Percentiles rank a stretch among this genome's conserved stretches.
These are phyloP conservation scores for Myotis daubentonii DNA, from an alignment of 2,797 vertebrate species.

Conservation along the genomic window DNA sequence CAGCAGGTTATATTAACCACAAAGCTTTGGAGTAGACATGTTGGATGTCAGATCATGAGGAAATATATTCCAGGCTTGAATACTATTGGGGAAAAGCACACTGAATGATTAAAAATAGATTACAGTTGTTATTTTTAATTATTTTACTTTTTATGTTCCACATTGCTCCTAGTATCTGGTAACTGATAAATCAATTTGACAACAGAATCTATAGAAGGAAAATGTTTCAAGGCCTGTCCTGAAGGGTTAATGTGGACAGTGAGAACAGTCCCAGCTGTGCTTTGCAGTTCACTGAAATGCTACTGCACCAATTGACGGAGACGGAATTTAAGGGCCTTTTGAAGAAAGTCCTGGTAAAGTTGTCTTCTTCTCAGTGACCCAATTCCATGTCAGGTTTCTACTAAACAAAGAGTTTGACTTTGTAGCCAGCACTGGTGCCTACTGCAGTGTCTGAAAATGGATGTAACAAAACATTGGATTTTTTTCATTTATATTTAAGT, in stretches of 20 bases:
- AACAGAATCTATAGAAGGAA: neutral
- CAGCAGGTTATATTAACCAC: neutral
- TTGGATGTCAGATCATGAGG: neutral
- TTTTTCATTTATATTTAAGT: neutral
- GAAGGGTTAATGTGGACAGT: neutral
- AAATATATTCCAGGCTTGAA: neutral
- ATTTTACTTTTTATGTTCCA: constrained; percentile 33
- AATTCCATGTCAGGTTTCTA: neutral
- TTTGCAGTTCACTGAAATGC: neutral
- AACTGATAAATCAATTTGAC: constrained; percentile 31
- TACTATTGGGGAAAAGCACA: neutral
- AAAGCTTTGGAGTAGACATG: neutral
- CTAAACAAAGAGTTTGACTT: neutral
- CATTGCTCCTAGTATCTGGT: neutral
- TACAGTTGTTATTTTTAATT: neutral
- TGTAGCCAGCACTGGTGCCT: neutral
- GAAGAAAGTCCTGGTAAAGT: neutral
- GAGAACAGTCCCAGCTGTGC: neutral
- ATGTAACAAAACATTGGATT: neutral
- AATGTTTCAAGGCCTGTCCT: neutral
- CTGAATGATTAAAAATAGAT: neutral
- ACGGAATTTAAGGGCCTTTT: neutral
- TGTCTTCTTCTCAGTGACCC: neutral
- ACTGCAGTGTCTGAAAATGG: neutral
- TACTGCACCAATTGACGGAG: too few species aligned